Conservation (phyloP, 2,113 vertebrate genomes). For the Paracyprichromis sp. region DNA sequence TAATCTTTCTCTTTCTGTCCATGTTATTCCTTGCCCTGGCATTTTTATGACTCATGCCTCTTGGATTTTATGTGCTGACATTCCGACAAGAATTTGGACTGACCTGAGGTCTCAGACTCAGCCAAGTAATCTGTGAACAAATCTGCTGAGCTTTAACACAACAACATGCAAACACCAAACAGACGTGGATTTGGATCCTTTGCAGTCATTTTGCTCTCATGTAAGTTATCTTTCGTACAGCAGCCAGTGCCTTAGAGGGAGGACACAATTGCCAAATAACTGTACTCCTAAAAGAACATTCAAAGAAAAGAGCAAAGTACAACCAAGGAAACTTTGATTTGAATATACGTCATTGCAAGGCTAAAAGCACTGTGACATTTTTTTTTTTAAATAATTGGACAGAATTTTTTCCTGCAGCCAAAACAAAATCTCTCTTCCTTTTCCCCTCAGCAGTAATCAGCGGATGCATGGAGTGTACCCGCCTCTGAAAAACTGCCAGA, state of each 20-base stretch:
- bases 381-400: background rate
- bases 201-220: background rate
- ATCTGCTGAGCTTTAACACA: background rate
- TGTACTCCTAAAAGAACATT: background rate
- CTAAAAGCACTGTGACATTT: background rate
- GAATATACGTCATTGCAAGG: background rate
- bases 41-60: background rate
- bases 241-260: background rate
- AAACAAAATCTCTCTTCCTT: background rate
- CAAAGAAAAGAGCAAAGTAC: background rate
- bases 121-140: background rate
- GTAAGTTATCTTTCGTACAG: background rate
- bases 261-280: background rate
- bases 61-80: background rate
- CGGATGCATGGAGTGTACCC: slow-evolving; percentile 24
- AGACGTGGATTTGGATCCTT: background rate
- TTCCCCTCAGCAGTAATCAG: background rate
- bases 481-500: background rate
- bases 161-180: background rate
- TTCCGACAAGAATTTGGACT: background rate
- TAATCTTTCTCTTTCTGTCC: background rate
- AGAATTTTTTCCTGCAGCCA: slow-evolving; percentile 11
- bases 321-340: background rate
- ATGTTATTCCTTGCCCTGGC: background rate
- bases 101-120: background rate